Evolutionary conservation across 1,140 invertebrate species (phyloP), one percentile per base, ranked within the genome.

Genomic region (Procambarus virginalis): DNA sequence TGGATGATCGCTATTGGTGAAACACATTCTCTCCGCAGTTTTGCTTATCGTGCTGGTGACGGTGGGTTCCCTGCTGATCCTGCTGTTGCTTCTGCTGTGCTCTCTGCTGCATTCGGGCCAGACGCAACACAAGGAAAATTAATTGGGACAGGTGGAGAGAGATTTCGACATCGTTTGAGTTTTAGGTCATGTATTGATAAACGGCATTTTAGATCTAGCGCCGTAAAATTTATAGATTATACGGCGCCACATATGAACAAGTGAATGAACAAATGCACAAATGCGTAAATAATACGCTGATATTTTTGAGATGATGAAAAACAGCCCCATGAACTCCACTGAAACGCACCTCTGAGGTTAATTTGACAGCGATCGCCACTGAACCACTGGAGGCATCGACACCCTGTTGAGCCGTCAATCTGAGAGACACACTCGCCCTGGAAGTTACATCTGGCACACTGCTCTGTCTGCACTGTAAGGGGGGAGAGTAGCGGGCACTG

Each of bases 321-420:
- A 34, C 34, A 34, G 34, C 34, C 34, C 34, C 34, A 34, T 34
- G 34, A 34, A 34, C 34, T 34, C 34, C 34, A 34, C 34, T 34
- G 34, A 34, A 34, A 55, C n/a, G 78, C 76, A 92, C 91, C 91
- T 78, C 91, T 87, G 20, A 92, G 88, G 81, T 93, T 93, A 45
- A 93, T 86, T 68, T 92, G 91, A 79, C 92, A 93, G 3, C 77
- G 84, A 17, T 87, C 79, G 34, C 92, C 92, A 51, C 92, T 87
- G 79, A 91, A 92, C 92, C 92, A 93, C 78, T 87, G 91, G 34
- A 92, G 68, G 77, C 92, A 93, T 2, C 91, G 79, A 78, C 92
- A 93, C 3, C 77, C 68, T 45, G 81, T 48, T 17, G 91, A 64
- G 17, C 92, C 91, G 58, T 92, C 83, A 8, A 14, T 60, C 3